Base-by-base conservation (phyloP, 2,888 invertebrate species). In the Noctua janthina region DNA sequence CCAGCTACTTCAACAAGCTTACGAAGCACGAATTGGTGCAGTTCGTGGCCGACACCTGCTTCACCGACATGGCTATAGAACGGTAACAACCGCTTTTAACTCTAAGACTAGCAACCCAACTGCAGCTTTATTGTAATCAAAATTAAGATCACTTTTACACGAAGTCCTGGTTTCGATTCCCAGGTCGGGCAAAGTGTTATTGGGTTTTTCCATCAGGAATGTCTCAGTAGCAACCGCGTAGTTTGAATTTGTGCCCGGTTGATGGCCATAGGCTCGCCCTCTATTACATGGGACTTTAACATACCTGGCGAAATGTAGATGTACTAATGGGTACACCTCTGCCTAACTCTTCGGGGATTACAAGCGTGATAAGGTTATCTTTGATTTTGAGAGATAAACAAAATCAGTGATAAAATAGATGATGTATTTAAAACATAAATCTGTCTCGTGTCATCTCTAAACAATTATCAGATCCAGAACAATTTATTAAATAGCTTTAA, bases 1-100 rank as follows among this genome's bases (percentile, higher is more conserved):
- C 94, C 49, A 95, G 96, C 89, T 97, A 96, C 93, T 97, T 97
- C 94, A 96, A 93, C 93, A 97, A 97, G 91, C 93, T 97, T 74
- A 87, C 92, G 77, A 94, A 95, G 78, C 94, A 94, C 2, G 96
- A 97, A 76, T 90, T 97, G 59, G 79, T 95, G 80, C 90, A 92
- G 73, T 96, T 97, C 86, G 91, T 96, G 13, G 91, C 90, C 6
- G 92, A 94, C 79, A 94, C 94, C 2, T 96, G 97, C 92, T 97
- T 97, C 92, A 91, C 94, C 5, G 87, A 89, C 13, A 91, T 93
- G 29, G 96, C 96, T 5, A 83, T 96, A 3, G 86, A 94, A 67
- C 91, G 96, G 97, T 96, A 85, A 67, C 29, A 20, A 46, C 11
- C 1, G 1, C 0, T 11, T 0, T 39, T 5, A 39, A 4, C 5